Conservation (phyloP, 2,888 invertebrate species). For the Cyrtodaria siliqua region DNA sequence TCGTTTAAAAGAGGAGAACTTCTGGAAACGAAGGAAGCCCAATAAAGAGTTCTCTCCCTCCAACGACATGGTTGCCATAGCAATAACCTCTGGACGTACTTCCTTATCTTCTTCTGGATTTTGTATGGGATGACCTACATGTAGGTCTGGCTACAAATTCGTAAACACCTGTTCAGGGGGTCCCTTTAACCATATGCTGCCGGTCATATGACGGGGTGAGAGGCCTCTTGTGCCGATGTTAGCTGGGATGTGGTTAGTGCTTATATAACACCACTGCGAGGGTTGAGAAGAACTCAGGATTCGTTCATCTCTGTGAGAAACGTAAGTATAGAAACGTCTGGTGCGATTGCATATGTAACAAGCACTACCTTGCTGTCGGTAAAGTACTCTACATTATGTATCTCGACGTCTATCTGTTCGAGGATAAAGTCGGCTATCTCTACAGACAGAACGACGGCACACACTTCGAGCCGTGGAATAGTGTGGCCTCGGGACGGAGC, state of each 20-base stretch:
- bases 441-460: constrained; percentile 50
- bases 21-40: neutral
- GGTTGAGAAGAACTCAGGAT: constrained; percentile 28
- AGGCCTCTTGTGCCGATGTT: constrained; percentile 36
- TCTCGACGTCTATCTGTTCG: constrained; percentile 15
- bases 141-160: neutral
- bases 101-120: constrained; percentile 40
- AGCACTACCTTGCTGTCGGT: constrained; percentile 51
- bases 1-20: no score
- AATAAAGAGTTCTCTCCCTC: neutral
- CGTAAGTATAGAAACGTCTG: constrained; percentile 56
- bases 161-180: neutral
- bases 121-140: constrained; percentile 10
- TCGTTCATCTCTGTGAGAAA: constrained; percentile 46
- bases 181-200: constrained; percentile 2
- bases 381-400: constrained; percentile 1
- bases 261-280: constrained; percentile 38
- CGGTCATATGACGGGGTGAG: no score
- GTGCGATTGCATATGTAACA: constrained; percentile 46
- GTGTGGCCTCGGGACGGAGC: constrained; percentile 47
- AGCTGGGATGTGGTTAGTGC: constrained; percentile 36
- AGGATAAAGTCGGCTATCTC: constrained; percentile 21
- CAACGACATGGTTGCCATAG: neutral
- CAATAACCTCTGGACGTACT: constrained; percentile 17
- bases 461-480: constrained; percentile 58